A percentile compares a stretch with the other conserved stretches of the same genome.
Conservation (phyloP, 2,113 vertebrate genomes). For the Saimiri boliviensis region DNA sequence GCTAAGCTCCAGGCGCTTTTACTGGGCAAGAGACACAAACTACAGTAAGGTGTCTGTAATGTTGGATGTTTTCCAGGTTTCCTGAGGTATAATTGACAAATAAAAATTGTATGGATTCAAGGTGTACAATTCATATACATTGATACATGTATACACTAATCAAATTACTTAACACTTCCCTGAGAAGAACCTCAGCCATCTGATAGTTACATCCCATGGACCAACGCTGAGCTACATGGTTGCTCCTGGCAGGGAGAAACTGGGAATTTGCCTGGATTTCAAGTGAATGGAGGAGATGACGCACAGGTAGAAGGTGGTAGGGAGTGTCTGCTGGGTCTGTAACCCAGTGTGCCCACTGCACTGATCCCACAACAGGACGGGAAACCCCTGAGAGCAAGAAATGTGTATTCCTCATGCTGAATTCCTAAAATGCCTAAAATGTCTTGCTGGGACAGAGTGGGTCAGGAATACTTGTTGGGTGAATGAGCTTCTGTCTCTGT, state of each 20-base stretch:
- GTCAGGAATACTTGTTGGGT: neutral
- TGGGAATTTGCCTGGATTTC: too few species aligned
- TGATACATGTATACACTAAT: neutral
- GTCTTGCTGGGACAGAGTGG: neutral
- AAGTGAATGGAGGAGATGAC: too few species aligned
- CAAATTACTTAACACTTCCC: neutral
- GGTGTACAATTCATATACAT: neutral
- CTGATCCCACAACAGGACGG: neutral
- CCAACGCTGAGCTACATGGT: too few species aligned
- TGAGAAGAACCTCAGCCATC: too few species aligned
- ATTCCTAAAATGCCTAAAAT: neutral
- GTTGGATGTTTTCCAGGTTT: neutral
- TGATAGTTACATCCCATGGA: too few species aligned
- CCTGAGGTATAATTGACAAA: neutral
- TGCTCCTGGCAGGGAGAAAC: fast-evolving
- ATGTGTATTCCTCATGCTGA: neutral
- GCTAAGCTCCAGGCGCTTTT: neutral
- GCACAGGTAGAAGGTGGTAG: too few species aligned
- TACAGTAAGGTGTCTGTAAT: neutral
- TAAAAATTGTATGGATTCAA: neutral
- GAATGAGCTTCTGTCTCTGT: neutral
- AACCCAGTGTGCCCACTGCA: neutral
- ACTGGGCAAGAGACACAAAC: neutral
- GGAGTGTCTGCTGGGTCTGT: too few species aligned
- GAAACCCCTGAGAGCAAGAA: neutral